Conservation (phyloP, 2,797 vertebrate genomes). For the Gobio occitaniae region DNA sequence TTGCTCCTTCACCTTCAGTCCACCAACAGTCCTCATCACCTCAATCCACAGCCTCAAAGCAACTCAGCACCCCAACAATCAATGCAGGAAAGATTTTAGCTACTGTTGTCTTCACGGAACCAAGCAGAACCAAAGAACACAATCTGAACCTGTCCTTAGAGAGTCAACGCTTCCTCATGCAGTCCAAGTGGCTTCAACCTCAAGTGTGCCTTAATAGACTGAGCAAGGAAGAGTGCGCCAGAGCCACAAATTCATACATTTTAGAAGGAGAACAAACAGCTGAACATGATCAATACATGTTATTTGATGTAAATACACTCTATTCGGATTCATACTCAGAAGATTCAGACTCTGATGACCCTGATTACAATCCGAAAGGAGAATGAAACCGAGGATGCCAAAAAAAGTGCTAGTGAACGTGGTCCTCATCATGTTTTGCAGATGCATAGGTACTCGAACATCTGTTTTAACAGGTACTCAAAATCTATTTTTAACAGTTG, state of each 20-base stretch:
- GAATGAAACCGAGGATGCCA: slow-evolving; percentile 26
- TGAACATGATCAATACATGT: slow-evolving; percentile 25
- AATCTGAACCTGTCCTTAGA: slow-evolving; percentile 58
- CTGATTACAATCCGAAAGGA: slow-evolving; percentile 67
- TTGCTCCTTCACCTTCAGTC: slow-evolving; percentile 10
- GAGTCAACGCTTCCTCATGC: slow-evolving; percentile 63
- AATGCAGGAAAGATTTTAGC: slow-evolving; percentile 18
- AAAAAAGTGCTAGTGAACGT: background rate
- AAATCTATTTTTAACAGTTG: background rate
- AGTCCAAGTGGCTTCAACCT: slow-evolving; percentile 69
- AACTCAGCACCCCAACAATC: background rate
- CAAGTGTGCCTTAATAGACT: slow-evolving; percentile 70
- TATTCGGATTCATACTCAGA: slow-evolving; percentile 67
- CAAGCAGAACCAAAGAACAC: background rate
- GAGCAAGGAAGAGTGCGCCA: slow-evolving; percentile 45
- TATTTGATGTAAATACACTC: slow-evolving; percentile 70
- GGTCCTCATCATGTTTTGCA: background rate
- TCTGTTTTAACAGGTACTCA: background rate
- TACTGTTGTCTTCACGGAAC: background rate
- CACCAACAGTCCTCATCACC: slow-evolving; percentile 11
- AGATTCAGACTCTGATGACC: slow-evolving; percentile 67
- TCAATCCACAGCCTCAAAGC: slow-evolving; percentile 8
- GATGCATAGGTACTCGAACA: background rate
- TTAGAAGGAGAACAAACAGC: background rate
- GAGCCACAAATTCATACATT: background rate